Evolutionary conservation across 2,113 vertebrate genomes (phyloP), one percentile per base, ranked within the genome.

Genomic region (Serinus canaria): DNA sequence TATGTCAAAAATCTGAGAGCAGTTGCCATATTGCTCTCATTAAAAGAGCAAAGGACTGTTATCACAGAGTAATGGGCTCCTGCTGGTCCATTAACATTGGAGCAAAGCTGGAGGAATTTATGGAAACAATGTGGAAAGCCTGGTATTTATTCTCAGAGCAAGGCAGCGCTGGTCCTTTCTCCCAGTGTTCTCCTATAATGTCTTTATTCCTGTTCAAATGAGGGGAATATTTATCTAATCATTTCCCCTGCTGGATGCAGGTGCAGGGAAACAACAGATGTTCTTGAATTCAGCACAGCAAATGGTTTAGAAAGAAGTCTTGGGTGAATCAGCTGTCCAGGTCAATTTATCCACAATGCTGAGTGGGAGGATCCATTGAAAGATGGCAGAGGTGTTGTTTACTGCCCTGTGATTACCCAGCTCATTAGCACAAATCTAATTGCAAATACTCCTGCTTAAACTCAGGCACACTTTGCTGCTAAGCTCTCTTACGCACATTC

Each of bases 21-120:
- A 78, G 52, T n/a, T 95, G 64, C 87, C 96, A 95, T 89, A 63
- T 28, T 96, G 90, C 33, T 94, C 62, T 96, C 84, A 90, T 97
- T 95, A 96, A 89, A 76, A 79, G 49, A 93, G 92, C 68, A 89
- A 93, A 58, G 83, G 56, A 89, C 87, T 96, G 93, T 95, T 96
- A 97, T 96, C 96, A 89, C 83, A 94, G 66, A 72, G 90, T 97
- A 97, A 97, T 97, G 73, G 73, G 70, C 87, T 97, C 95, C 95
- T 91, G 90, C 92, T 95, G 90, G 52, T 76, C 66, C 80, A 90
- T 86, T 95, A 97, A 90, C 7, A 4, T 20, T 75, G 81, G 91
- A 94, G 92, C 60, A 92, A 78, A 91, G 90, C 95, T 95, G 85
- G 66, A 95, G 93, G 82, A 93, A 78, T 85, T 96, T 92, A 83